A percentile compares a stretch with the other conserved stretches of the same genome.
These are phyloP conservation scores for Melospiza melodia DNA, from an alignment of 2,113 vertebrate species.

Conservation along the genomic window DNA sequence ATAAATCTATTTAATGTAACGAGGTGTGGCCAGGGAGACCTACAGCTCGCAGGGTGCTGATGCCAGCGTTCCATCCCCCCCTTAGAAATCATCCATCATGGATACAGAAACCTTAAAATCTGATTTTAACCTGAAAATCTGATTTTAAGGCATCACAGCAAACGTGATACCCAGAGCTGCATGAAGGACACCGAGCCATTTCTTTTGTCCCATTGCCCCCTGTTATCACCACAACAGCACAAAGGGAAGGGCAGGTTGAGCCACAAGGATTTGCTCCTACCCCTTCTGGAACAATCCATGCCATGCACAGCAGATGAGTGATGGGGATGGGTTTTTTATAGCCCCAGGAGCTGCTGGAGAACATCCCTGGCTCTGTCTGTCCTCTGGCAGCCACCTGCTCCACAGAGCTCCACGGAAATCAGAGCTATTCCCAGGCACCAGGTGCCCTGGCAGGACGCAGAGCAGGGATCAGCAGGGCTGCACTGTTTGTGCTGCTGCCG, in stretches of 20 bases:
- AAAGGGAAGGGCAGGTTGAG: background rate
- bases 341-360: background rate
- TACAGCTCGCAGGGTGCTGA: background rate
- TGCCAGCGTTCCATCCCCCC: background rate
- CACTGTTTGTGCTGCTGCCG: background rate
- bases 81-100: background rate
- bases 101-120: background rate
- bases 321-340: background rate
- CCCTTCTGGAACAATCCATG: background rate
- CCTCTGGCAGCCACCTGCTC: background rate
- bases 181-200: background rate
- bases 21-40: background rate
- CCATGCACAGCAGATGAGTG: background rate
- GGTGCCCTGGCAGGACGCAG: background rate
- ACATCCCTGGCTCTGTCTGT: background rate
- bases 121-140: background rate
- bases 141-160: background rate
- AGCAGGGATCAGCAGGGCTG: background rate
- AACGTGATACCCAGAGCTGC: accelerated
- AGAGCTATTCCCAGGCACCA: background rate
- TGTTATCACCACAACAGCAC: background rate
- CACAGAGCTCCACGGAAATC: background rate
- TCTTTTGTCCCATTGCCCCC: background rate
- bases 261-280: background rate
- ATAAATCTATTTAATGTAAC: background rate